Base-by-base conservation (phyloP, 1,140 invertebrate genomes). In the Asobara japonica region DNA sequence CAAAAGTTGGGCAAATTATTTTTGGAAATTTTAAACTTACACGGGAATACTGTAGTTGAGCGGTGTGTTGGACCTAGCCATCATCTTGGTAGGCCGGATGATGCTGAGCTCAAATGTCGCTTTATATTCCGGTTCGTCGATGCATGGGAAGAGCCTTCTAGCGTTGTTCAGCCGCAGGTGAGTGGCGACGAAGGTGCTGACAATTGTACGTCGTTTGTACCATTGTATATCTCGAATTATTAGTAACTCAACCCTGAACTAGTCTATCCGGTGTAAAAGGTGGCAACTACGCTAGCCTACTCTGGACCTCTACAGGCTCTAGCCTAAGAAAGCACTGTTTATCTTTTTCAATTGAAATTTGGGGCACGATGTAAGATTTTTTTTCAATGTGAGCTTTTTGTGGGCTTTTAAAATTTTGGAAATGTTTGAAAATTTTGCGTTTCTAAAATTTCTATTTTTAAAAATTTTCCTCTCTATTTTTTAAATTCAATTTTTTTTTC, bases 121-220 rank as follows among this genome's bases (percentile, higher is more conserved):
- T 87, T 98, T 98, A 74, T 94, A 91, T 1, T 86, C 89, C 0
- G 97, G 96, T 80, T 98, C 95, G 83, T 98, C 96, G 84, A 97
- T 97, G 81, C 96, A 97, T 0, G 97, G 97, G 83, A 98, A 98
- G 62, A 96, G 90, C 30, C 91, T 90, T 22, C 95, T 89, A 0
- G 96, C 96, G 82, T 95, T 91, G 69, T 94, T 94, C 0, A 94
- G 92, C 70, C 95, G 91, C 69, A 98, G 88, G 79, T 96, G 92
- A 0, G 95, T 94, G 0, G 91, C 93, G 1, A 93, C 86, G 75
- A 92, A 89, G 77, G 87, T 87, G 72, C 91, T 91, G 69, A 33
- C 70, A 80, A 81, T 45, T 36, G 36, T 78, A 77, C 38, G 33
- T 72, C 70, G 70, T 72, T 72, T 72, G 64, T 60, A 61, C 25